Evolutionary conservation across 2,797 vertebrate species (phyloP), one percentile per base, ranked within the genome.

Genomic region (Crenuchus spilurus): DNA sequence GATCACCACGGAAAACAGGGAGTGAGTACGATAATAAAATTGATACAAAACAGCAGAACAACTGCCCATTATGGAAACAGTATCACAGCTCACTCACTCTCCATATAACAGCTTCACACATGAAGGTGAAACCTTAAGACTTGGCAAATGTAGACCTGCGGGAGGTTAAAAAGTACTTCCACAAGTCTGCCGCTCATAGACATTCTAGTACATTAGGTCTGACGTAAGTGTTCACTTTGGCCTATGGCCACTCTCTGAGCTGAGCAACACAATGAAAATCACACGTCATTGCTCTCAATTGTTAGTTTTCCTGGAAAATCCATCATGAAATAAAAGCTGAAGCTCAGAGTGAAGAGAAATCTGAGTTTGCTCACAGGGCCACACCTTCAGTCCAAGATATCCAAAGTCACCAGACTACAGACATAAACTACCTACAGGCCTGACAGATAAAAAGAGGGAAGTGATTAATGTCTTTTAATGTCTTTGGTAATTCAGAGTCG

Each of bases 241-340:
- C 35, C 37, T 31, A 10, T 51, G 54, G 39, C n/a, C 54, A 48
- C 26, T 46, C 8, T 6, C 11, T 42, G 4, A 75, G n/a, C 14
- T n/a, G 54, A 10, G 4, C 0, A 13, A 28, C 11, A 9, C 18
- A 18, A 37, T 3, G 18, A 20, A 20, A 20, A 44, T 18, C 61
- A 46, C 20, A 24, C 3, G 7, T 52, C 11, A 9, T 14, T 20
- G 46, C 4, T 70, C 48, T 28, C 18, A 35, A 42, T 26, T 62
- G 26, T 54, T 49, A 42, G 33, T 14, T 26, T 60, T 60, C 7
- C 54, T 60, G 9, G 4, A 61, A 2, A 26, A 4, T 61, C 60
- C 33, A 49, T 28, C 52, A 66, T 26, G 61, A 41, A 66, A 39
- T 58, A 55, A 58, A 60, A 26, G 41, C 31, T 39, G 57, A 20